Conservation (phyloP, 2,113 vertebrate species). For the Periophthalmodon schlosseri region DNA sequence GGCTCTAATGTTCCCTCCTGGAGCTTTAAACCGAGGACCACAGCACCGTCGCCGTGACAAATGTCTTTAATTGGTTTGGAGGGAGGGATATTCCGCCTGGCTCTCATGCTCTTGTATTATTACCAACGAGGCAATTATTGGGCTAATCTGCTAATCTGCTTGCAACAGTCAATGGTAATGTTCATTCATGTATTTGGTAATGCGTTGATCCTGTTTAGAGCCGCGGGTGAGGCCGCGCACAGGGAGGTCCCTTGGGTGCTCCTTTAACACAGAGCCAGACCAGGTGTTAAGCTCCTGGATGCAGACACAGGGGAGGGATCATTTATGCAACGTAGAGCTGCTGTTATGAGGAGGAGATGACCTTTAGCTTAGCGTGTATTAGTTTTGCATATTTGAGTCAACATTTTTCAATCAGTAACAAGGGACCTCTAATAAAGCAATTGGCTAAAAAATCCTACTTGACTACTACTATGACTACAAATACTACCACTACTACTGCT, state of each 20-base stretch:
- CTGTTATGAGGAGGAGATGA: background rate
- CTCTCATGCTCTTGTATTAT: slow-evolving; percentile 14
- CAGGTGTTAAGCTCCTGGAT: background rate
- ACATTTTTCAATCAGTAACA: background rate
- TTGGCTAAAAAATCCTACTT: too few species aligned
- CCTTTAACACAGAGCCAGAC: background rate
- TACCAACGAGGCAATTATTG: slow-evolving; percentile 41
- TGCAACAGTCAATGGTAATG: slow-evolving; percentile 39
- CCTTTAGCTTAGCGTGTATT: background rate
- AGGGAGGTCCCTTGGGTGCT: background rate
- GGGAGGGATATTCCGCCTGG: slow-evolving; percentile 5
- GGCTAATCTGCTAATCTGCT: slow-evolving; percentile 58
- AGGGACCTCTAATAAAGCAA: background rate
- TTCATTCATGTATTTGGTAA: slow-evolving; percentile 44
- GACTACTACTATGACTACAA: too few species aligned
- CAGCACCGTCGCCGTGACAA: slow-evolving; percentile 11
- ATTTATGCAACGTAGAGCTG: background rate
- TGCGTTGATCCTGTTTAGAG: slow-evolving; percentile 30
- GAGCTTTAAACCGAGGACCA: slow-evolving; percentile 1
- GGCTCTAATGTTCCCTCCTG: background rate
- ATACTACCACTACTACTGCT: too few species aligned
- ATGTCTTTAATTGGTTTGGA: slow-evolving; percentile 22
- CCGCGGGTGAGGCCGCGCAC: slow-evolving; percentile 11
- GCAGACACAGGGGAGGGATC: background rate
- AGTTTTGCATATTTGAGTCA: background rate